phyloP scores from a whole-genome alignment of 30 jellyfish, hydroid and myxozoan genomes.

The Turritopsis rubra region DNA sequence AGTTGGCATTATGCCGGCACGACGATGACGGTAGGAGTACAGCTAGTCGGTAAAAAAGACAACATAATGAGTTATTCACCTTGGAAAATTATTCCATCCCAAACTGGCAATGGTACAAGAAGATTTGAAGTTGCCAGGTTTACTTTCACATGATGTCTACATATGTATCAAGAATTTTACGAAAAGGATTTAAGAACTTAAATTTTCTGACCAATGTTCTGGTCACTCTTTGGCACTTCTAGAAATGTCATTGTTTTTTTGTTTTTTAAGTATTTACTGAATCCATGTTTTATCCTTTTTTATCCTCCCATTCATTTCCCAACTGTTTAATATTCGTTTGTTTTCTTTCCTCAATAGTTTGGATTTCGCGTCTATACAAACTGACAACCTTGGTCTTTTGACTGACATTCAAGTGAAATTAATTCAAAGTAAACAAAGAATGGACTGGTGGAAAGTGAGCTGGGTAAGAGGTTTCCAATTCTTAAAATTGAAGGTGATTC shows the following conservation, averaged over 20 bases:
- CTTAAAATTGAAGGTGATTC: background rate
- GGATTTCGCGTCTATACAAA: background rate
- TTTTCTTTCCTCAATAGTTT: background rate
- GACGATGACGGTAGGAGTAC: background rate
- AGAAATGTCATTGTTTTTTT: background rate
- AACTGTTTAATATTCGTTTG: too few species aligned
- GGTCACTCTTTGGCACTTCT: too few species aligned
- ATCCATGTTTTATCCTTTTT: too few species aligned
- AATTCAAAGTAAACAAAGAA: background rate
- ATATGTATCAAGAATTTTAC: too few species aligned
- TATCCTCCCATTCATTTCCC: too few species aligned
- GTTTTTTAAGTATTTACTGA: background rate
- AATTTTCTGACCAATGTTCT: too few species aligned
- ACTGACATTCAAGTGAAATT: background rate
- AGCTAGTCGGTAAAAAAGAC: conserved; percentile 2
- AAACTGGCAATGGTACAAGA: background rate
- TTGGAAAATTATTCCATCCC: background rate
- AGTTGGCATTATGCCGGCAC: conserved; percentile 12
- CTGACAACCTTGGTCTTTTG: background rate
- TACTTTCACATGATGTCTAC: too few species aligned
- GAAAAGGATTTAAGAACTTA: too few species aligned
- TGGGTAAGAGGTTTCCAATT: background rate
- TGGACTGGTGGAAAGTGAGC: background rate
- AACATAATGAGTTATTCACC: background rate
- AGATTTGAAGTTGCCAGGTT: background rate